Evolutionary conservation across 30 jellyfish, hydroid and myxozoan genomes (phyloP), one percentile per base, ranked within the genome.

Genomic region (Aurelia sp.): DNA sequence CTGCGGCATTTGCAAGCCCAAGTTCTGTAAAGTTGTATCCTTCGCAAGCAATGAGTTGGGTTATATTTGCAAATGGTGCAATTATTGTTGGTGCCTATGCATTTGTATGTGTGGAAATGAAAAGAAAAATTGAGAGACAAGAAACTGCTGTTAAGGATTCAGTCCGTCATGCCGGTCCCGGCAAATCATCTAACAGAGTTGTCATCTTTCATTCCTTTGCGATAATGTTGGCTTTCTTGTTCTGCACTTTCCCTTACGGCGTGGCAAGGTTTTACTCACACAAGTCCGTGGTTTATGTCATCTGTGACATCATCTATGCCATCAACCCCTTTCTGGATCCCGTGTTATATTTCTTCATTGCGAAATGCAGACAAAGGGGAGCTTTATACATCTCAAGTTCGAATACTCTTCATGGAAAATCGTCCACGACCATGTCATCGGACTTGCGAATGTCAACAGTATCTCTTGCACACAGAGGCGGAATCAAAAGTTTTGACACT

Each of bases 191-290:
- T 0, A 72, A 72, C 38, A 55, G 27, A 50, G 61, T 22, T 35
- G 69, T 48, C 21, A 41, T 24, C 50, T 16, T 38, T 35, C 84
- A 72, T 44, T 72, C 84, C 17, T 44, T 40, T 21, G 84, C 84
- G 13, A 72, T 72, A 65, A 72, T 72, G 84, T 41, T 72, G 50
- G 50, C 84, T 27, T 72, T 72, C 44, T 24, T 72, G 51, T 4
- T 72, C 65, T 72, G 84, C 72, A 72, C 84, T 20, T 72, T 72
- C 44, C 84, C 84, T 9, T 72, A 72, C 72, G 84, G 69, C 51
- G 84, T 47, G 27, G 84, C 84, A 55, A 44, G 84, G 19, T 72
- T 72, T 40, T 72, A 12, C 69, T 72, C 84, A 8, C 84, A 72
- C 69, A 48, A 50, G 20, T 72, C 84, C 21, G 48, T 47, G 30